Evolutionary conservation across 2,113 vertebrate species (phyloP), one percentile per base, ranked within the genome.

Genomic region (Galeopterus variegatus): DNA sequence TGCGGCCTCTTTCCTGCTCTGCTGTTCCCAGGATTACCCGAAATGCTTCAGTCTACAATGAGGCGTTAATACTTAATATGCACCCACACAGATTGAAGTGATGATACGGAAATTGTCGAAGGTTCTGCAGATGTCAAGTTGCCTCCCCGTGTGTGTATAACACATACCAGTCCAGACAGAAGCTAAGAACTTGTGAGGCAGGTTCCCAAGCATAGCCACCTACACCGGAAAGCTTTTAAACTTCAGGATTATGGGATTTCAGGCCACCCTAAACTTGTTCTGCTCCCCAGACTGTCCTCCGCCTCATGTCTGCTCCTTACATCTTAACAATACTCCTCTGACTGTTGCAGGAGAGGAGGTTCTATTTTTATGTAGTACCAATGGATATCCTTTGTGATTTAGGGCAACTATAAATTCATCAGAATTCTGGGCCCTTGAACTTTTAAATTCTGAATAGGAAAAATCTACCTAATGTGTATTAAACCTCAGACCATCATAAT

Each of bases 361-460:
- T 81, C 50, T 64, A 23, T 54, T 67, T 72, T 93, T 77, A 80
- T 75, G 17, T 19, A 84, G 13, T 77, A 72, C 69, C 50, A 93
- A 19, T 52, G 50, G 58, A 64, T 73, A 23, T 5, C 15, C 31
- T 70, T 92, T 93, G 41, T 58, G 60, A 72, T 87, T 92, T 85
- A 88, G 50, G 50, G 24, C 12, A 62, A 87, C 21, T 75, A 13
- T 48, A 62, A 60, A 83, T 77, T 15, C 54, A 62, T n/a, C 31
- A 75, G 69, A 94, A 93, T 88, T 87, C 41, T 62, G 45, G 41
- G 9, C 33, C 64, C 41, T 73, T 93, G n/a, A 67, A 83, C 36
- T 87, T 82, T 87, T 69, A 1, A 65, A 75, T 67, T 93, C n/a
- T 79, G 9, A 13, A 15, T 90, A 45, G 17, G 24, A n/a, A 96